Evolutionary conservation across 2,113 vertebrate genomes (phyloP).

Genomic region (Mus spicilegus): DNA sequence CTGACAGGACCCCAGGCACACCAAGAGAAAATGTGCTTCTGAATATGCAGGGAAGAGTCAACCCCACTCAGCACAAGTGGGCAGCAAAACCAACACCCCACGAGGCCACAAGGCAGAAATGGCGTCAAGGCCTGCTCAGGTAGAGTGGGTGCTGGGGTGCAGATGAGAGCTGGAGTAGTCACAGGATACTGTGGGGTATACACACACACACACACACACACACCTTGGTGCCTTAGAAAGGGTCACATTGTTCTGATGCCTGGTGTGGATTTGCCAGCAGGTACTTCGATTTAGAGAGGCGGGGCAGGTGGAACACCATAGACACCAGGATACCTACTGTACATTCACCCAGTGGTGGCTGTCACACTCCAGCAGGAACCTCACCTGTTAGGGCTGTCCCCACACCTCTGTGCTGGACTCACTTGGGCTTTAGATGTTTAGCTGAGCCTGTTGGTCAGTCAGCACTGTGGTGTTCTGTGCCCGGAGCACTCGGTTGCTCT

Average conservation of each 20-base stretch:
- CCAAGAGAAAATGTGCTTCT: constrained; percentile 76
- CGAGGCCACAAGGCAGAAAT: background rate
- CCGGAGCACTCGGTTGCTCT: background rate
- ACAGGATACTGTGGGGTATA: too few relatives aligned
- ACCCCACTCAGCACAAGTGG: fast-evolving
- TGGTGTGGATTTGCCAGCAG: background rate
- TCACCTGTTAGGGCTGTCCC: background rate
- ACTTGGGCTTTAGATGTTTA: background rate
- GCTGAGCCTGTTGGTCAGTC: background rate
- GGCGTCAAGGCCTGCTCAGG: background rate
- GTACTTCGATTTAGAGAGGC: background rate
- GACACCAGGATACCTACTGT: fast-evolving
- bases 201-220: too few relatives aligned
- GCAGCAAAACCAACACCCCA: background rate
- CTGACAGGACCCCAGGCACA: constrained; percentile 85
- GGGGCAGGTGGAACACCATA: background rate
- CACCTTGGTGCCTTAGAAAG: background rate
- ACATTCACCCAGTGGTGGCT: fast-evolving
- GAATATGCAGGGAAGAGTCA: constrained; percentile 21
- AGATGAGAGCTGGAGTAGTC: background rate
- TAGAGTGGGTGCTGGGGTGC: constrained; percentile 52
- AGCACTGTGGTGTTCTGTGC: background rate
- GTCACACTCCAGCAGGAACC: background rate
- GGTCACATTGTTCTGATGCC: too few relatives aligned
- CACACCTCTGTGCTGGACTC: background rate